Evolutionary conservation across 2,113 vertebrate species (phyloP), one percentile per base, ranked within the genome.

Genomic region (Catharus minimus): DNA sequence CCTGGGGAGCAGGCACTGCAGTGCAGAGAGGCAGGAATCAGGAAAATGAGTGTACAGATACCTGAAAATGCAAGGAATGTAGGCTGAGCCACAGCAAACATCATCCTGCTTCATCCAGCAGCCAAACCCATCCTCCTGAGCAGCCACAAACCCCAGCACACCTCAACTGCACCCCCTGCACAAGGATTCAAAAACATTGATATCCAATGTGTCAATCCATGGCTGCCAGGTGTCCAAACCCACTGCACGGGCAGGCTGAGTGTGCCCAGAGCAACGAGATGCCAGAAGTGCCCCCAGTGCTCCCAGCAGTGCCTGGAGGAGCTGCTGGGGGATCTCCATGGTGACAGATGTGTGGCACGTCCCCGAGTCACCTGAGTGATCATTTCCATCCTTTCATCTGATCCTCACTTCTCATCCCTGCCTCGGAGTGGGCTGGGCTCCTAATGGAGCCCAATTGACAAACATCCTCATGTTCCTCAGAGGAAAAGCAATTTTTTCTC

Each of bases 261-360:
- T 2, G 30, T 1, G 72, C 53, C 69, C 77, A 14, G 49, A 56
- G 93, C 91, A 68, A 9, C 3, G 79, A 5, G 90, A 43, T 47
- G 78, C 83, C 90, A 87, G 41, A 79, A 17, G 82, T 11, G 55
- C 36, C 76, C 47, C 23, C 33, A 17, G 73, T 39, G 79, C 3
- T 33, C 23, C 68, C 85, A 56, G 90, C 82, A 49, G 23, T 33
- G 82, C 82, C 62, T 46, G 76, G 14, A 71, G 22, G 92, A 78
- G 85, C n/a, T 41, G 69, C 19, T 49, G 55, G 44, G 86, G 64
- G 83, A 84, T 92, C 92, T 94, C 93, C 86, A 92, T 90, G 90
- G 89, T 76, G 92, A 89, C 86, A 76, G 83, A 39, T 7, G 5
- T 57, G 52, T 6, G 33, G 10, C 71, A 39, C 88, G 75, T 74